Conservation (phyloP, 2,797 vertebrate species). For the Leuciscus waleckii region DNA sequence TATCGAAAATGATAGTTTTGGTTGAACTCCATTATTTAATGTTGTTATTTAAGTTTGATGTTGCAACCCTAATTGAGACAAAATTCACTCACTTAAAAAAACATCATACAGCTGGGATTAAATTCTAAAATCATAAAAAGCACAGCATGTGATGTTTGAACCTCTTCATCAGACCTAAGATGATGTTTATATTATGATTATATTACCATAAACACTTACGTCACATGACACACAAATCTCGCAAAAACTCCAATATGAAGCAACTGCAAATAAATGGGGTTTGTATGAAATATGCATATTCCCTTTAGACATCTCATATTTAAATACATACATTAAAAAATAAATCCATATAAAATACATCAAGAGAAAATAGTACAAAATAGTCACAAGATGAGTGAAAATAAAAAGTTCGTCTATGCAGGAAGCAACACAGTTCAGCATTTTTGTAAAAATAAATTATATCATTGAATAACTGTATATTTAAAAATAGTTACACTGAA, state of each 20-base stretch:
- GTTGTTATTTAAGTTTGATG: background rate
- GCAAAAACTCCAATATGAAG: background rate
- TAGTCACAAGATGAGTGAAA: background rate
- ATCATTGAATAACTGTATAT: background rate
- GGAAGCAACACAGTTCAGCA: background rate
- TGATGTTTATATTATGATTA: background rate
- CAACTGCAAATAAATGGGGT: background rate
- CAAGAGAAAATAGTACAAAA: background rate
- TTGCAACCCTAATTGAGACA: too few species aligned
- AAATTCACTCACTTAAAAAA: background rate
- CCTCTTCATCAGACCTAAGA: background rate
- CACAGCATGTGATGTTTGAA: background rate
- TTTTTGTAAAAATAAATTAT: background rate
- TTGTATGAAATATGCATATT: background rate
- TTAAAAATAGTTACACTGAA: background rate
- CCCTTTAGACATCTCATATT: background rate
- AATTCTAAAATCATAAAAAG: background rate
- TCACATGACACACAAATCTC: background rate
- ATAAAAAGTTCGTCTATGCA: background rate
- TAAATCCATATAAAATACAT: conserved; percentile 9
- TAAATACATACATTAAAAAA: background rate
- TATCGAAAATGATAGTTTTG: background rate
- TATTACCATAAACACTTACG: background rate
- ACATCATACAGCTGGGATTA: background rate
- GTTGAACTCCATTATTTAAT: background rate